Evolutionary conservation across 2,888 invertebrate species (phyloP).

Genomic region (Podotricha telesiphe): DNA sequence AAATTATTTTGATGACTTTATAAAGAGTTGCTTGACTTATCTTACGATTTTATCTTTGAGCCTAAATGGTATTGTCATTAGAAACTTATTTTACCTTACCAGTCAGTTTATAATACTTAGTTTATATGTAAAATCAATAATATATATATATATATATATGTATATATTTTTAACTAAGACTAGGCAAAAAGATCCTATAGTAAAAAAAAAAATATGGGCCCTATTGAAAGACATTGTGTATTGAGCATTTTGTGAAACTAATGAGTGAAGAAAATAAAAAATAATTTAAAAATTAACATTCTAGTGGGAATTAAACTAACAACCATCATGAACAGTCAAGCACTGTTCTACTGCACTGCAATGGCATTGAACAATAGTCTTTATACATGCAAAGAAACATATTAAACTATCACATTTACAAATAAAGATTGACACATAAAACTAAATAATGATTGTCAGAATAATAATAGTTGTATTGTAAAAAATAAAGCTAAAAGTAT

Average conservation of each 20-base stretch:
- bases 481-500: constrained; percentile 53
- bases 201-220: too few relatives aligned
- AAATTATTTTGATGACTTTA: constrained; percentile 4
- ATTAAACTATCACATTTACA: constrained; percentile 16
- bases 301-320: neutral
- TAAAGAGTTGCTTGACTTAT: neutral
- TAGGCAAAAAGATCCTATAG: neutral
- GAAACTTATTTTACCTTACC: neutral
- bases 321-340: neutral
- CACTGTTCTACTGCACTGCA: neutral
- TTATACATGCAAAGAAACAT: neutral
- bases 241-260: too few relatives aligned
- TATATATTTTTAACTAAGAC: neutral
- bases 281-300: neutral
- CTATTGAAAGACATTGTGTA: too few relatives aligned
- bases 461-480: constrained; percentile 48
- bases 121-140: too few relatives aligned
- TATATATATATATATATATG: too few relatives aligned
- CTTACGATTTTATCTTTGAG: neutral
- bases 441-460: constrained; percentile 5
- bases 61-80: neutral
- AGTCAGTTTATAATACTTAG: neutral
- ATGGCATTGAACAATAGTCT: neutral
- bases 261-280: neutral
- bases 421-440: constrained; percentile 3